These are phyloP conservation scores for Desoria tigrina DNA, from an alignment of 2,888 invertebrate species.

Conservation along the genomic window DNA sequence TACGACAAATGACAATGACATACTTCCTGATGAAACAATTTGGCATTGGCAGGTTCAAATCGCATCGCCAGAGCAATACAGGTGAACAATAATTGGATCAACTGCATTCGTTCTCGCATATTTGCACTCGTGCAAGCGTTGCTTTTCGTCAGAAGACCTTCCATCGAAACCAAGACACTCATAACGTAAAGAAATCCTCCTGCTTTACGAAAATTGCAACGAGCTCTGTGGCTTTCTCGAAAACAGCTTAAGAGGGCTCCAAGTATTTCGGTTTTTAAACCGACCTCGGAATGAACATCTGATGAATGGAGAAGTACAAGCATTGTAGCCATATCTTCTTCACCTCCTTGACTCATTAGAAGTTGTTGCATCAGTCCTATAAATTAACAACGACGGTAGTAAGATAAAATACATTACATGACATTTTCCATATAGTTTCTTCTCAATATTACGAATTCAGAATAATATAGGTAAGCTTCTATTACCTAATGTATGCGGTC, in stretches of 20 bases:
- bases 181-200: constrained; percentile 98
- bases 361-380: constrained; percentile 81
- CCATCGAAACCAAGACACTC: constrained; percentile 88
- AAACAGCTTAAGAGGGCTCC: constrained; percentile 84
- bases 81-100: constrained; percentile 87
- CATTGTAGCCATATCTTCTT: constrained; percentile 92
- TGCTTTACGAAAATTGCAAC: constrained; percentile 95
- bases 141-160: constrained; percentile 68
- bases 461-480: constrained; percentile 17
- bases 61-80: constrained; percentile 96
- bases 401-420: constrained; percentile 20
- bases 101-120: constrained; percentile 67
- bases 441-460: neutral
- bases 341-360: constrained; percentile 86
- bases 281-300: constrained; percentile 70
- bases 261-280: constrained; percentile 85
- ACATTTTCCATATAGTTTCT: constrained; percentile 2
- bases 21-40: constrained; percentile 94
- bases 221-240: constrained; percentile 91
- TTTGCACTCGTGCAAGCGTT: constrained; percentile 27
- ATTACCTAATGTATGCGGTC: constrained; percentile 75
- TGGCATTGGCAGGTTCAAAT: constrained; percentile 98
- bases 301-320: constrained; percentile 90
- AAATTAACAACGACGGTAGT: too few relatives aligned
- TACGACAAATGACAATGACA: neutral